These are phyloP conservation scores for Pyrgilauda ruficollis DNA, from an alignment of 2,113 vertebrate species.

Conservation along the genomic window DNA sequence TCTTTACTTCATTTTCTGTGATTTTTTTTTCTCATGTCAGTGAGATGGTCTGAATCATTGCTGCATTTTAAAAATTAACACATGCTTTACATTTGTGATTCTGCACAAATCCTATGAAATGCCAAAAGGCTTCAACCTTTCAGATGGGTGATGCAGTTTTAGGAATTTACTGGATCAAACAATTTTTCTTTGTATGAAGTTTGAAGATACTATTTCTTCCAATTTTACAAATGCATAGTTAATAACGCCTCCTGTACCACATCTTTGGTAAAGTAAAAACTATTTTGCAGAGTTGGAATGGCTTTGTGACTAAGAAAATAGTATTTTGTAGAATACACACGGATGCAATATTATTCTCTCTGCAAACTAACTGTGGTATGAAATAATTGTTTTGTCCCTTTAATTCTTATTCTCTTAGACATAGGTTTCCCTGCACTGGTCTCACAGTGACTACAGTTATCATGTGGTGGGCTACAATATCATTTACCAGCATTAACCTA, in stretches of 20 bases:
- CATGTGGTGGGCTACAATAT: conserved; percentile 7
- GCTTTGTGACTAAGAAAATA: neutral
- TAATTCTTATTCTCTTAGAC: neutral
- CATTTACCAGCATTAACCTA: conserved; percentile 21
- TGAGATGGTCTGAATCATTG: neutral
- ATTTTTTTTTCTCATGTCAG: neutral
- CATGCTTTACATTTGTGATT: neutral
- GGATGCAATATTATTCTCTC: neutral
- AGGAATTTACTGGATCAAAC: neutral
- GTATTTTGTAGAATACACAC: neutral
- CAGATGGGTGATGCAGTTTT: neutral
- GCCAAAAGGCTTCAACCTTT: neutral
- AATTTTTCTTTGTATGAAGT: neutral
- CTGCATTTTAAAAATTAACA: neutral
- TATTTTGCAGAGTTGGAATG: neutral
- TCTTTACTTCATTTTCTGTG: neutral
- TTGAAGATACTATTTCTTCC: neutral
- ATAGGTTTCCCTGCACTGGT: neutral
- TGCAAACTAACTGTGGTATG: neutral
- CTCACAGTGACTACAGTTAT: neutral
- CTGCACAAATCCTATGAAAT: neutral
- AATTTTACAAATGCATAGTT: neutral
- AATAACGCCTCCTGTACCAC: accelerated
- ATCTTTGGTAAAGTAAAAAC: neutral
- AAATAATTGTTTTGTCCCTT: neutral